Evolutionary conservation across 2,888 invertebrate species (phyloP).

Genomic region (Agrochola circellaris): DNA sequence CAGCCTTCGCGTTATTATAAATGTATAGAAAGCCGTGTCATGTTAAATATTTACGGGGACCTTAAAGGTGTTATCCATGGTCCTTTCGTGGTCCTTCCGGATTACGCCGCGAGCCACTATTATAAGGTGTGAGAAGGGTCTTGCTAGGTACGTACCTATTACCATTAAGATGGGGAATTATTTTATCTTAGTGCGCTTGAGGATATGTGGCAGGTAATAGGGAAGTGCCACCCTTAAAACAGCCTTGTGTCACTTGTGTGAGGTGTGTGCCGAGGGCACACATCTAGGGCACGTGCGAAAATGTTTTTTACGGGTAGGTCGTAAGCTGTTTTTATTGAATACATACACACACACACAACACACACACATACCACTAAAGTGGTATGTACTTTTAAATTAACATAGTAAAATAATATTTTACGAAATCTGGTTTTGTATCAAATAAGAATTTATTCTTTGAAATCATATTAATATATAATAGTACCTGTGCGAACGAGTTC

Average conservation of each 20-base stretch:
- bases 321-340: constrained; percentile 3
- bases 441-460: neutral
- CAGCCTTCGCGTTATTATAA: constrained; percentile 52
- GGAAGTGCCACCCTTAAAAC: constrained; percentile 9
- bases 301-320: neutral
- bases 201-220: constrained; percentile 23
- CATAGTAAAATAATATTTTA: neutral
- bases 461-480: neutral
- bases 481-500: no score
- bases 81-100: constrained; percentile 54
- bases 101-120: constrained; percentile 58
- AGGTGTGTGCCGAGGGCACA: constrained; percentile 17
- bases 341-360: no score
- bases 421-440: neutral
- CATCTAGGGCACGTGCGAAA: neutral
- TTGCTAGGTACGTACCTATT: constrained; percentile 31
- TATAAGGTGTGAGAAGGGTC: constrained; percentile 65
- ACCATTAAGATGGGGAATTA: constrained; percentile 45
- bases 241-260: neutral
- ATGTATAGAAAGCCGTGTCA: constrained; percentile 62
- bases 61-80: constrained; percentile 64
- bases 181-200: constrained; percentile 51
- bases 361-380: no score
- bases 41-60: constrained; percentile 66
- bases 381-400: neutral